Conservation (phyloP, 1,140 invertebrate species). For the Drosophila prosaltans region DNA sequence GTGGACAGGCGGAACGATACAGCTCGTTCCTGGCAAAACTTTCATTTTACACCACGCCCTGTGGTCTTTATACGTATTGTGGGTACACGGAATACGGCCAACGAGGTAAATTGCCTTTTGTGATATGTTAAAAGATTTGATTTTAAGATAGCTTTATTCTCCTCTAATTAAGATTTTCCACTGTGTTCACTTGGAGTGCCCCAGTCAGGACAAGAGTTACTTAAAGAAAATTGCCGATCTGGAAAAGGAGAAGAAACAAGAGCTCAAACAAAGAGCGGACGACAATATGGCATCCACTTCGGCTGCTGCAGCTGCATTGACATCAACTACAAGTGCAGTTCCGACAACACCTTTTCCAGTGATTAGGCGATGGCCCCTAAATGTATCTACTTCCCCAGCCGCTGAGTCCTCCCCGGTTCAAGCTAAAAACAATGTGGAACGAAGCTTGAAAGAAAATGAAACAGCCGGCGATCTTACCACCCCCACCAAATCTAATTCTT, state of each 20-base stretch:
- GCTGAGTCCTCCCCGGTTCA: background rate
- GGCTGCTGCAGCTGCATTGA: slow-evolving; percentile 12
- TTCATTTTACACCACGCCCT: slow-evolving; percentile 91
- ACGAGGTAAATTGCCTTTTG: slow-evolving; percentile 88
- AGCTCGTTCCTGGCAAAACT: slow-evolving; percentile 93
- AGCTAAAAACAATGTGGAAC: background rate
- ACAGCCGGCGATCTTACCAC: background rate
- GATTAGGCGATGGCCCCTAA: background rate
- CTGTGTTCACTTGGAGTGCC: slow-evolving; percentile 98
- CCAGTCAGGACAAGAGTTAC: slow-evolving; percentile 85
- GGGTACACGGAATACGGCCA: slow-evolving; percentile 97
- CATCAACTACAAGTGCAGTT: background rate
- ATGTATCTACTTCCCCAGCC: background rate
- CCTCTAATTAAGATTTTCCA: slow-evolving; percentile 92
- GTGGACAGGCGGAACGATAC: slow-evolving; percentile 86
- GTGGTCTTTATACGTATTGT: slow-evolving; percentile 97
- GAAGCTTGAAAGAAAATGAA: background rate
- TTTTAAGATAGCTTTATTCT: background rate
- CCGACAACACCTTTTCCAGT: slow-evolving; percentile 8
- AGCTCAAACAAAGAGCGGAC: slow-evolving; percentile 14
- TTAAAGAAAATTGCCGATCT: slow-evolving; percentile 56
- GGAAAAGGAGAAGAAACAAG: slow-evolving; percentile 16
- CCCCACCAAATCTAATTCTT: background rate
- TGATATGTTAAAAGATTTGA: background rate
- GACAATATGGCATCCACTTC: slow-evolving; percentile 57